These are phyloP conservation scores for Penelope pileata DNA, from an alignment of 2,113 vertebrate species.

Conservation along the genomic window DNA sequence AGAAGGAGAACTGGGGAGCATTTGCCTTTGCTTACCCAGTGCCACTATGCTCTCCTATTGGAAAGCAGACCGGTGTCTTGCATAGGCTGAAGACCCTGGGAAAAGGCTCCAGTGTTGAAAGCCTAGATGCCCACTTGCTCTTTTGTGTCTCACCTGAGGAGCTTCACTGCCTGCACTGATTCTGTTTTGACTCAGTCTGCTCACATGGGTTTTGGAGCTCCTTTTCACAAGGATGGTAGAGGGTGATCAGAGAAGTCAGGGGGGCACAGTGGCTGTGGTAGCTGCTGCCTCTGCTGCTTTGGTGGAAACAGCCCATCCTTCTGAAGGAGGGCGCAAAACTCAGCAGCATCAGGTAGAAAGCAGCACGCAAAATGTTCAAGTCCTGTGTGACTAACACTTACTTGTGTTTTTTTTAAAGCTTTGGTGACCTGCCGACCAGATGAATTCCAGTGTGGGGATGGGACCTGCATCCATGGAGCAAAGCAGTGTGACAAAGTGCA, in stretches of 20 bases:
- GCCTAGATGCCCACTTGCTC: neutral
- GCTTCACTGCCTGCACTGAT: neutral
- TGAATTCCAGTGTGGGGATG: slow-evolving; percentile 93
- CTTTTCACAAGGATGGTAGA: neutral
- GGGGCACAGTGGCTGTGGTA: neutral
- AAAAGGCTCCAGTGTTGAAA: neutral
- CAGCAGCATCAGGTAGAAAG: neutral
- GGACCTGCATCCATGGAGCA: slow-evolving; percentile 89
- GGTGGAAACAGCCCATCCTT: neutral
- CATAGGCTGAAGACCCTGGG: neutral
- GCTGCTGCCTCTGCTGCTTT: neutral
- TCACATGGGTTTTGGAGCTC: neutral
- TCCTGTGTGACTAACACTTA: neutral
- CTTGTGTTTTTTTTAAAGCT: slow-evolving; percentile 71
- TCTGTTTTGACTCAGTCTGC: neutral
- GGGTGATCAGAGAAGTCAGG: neutral
- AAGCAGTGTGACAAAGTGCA: slow-evolving; percentile 91
- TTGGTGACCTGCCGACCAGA: slow-evolving; percentile 89
- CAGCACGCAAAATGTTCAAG: neutral
- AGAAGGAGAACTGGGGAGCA: neutral
- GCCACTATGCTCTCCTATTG: neutral
- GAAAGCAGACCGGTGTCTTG: neutral
- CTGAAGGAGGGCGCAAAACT: neutral
- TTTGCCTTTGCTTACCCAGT: neutral
- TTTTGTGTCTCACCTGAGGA: neutral